Conservation (phyloP, 2,888 invertebrate species). For the Dendrolimus houi region DNA sequence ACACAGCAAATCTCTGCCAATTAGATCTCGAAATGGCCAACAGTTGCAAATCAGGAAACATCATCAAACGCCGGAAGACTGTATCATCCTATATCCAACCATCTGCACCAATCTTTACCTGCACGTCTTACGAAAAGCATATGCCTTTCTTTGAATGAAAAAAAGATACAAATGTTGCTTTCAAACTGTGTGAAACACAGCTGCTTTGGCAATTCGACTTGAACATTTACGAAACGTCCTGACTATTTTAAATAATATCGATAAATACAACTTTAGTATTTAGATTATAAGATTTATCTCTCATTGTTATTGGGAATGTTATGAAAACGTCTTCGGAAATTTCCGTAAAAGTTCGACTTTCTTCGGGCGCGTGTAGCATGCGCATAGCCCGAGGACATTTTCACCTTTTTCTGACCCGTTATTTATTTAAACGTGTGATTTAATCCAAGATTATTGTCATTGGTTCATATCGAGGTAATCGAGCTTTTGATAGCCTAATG, state of each 20-base stretch:
- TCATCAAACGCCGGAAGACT: not conserved
- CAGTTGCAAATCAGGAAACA: not conserved
- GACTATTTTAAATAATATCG: too few species aligned
- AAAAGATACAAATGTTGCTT: constrained; percentile 62
- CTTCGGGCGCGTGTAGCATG: constrained; percentile 46
- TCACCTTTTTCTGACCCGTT: constrained; percentile 27
- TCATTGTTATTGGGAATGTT: constrained; percentile 15
- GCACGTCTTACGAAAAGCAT: constrained; percentile 25
- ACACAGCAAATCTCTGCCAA: not conserved
- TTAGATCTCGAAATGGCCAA: not conserved
- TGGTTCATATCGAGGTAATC: constrained; percentile 27
- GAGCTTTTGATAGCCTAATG: constrained; percentile 28
- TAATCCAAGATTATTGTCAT: constrained; percentile 38
- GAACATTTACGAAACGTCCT: not conserved
- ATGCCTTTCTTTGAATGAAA: constrained; percentile 33
- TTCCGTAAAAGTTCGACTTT: constrained; percentile 38
- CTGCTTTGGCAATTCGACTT: constrained; percentile 34
- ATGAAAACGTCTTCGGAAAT: constrained; percentile 40
- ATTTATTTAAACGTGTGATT: constrained; percentile 38
- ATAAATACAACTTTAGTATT: not conserved
- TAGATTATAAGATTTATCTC: constrained; percentile 8
- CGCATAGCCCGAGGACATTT: constrained; percentile 27
- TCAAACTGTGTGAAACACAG: constrained; percentile 63
- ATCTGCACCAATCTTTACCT: not conserved
- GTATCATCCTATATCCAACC: not conserved